Conservation (phyloP, 2,113 vertebrate genomes). For the Colaptes auratus region DNA sequence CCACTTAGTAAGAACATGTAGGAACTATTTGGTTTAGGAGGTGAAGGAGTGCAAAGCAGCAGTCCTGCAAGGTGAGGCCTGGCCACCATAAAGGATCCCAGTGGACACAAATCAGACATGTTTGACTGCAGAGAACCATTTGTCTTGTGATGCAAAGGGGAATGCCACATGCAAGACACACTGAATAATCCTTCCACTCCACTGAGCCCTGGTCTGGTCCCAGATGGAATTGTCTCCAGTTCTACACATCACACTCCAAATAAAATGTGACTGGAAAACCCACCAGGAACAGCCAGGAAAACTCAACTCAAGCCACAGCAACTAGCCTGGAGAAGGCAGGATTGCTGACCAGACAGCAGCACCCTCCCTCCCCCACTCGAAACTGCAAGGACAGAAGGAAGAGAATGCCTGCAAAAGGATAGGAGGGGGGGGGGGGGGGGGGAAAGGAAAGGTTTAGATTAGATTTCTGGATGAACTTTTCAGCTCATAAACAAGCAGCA, state of each 20-base stretch:
- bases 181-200: background rate
- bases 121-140: background rate
- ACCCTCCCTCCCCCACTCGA: background rate
- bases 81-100: background rate
- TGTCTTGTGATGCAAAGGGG: background rate
- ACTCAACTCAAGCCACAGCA: background rate
- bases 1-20: background rate
- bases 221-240: background rate
- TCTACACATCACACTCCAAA: background rate
- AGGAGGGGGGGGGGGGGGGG: background rate
- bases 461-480: background rate
- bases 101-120: accelerated
- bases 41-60: background rate
- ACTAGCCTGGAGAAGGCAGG: background rate
- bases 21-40: background rate
- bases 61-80: background rate
- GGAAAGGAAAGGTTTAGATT: background rate
- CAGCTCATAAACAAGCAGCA: background rate
- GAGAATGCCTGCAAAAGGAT: background rate
- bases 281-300: background rate
- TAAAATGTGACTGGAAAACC: background rate
- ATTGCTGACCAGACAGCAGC: background rate
- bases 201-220: background rate
- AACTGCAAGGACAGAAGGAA: background rate
- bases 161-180: background rate